Percentiles rank a stretch among this genome's conserved stretches.
phyloP scores from a whole-genome alignment of 2,888 invertebrate genomes.

The Stratiomys singularior region DNA sequence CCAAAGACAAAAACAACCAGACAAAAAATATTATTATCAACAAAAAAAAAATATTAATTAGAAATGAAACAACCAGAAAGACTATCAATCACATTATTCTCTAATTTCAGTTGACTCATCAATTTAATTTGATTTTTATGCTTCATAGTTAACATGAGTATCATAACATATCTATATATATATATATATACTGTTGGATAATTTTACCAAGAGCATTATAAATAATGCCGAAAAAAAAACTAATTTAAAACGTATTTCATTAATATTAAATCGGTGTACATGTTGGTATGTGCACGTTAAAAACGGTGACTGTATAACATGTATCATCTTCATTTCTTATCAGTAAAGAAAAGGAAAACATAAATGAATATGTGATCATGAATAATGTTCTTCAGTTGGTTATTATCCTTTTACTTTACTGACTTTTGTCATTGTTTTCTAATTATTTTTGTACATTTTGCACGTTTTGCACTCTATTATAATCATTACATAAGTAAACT shows the following conservation, averaged over 20 bases:
- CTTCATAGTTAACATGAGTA: conserved; percentile 20
- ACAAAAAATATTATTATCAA: neutral
- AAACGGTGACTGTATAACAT: conserved; percentile 28
- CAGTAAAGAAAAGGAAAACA: neutral
- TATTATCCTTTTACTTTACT: conserved; percentile 7
- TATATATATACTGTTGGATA: conserved; percentile 14
- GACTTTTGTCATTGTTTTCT: conserved; percentile 21
- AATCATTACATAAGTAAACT: conserved; percentile 31
- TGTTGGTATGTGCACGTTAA: conserved; percentile 50
- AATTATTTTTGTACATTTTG: conserved; percentile 27
- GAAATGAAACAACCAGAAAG: conserved; percentile 47
- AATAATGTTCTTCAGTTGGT: conserved; percentile 26
- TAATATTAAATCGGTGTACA: conserved; percentile 47
- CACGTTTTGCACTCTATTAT: conserved; percentile 40
- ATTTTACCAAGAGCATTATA: conserved; percentile 17
- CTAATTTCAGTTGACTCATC: conserved; percentile 1
- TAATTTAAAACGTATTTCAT: neutral
- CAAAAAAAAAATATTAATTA: conserved; percentile 48
- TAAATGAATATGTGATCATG: conserved; percentile 38
- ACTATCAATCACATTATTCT: conserved; percentile 46
- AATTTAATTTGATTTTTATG: conserved; percentile 39
- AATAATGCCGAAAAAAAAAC: conserved; percentile 16
- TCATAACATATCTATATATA: neutral
- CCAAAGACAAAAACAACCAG: conserved; percentile 39
- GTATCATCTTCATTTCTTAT: conserved; percentile 26